phyloP scores from a whole-genome alignment of 2,797 vertebrate genomes.

The Lepus townsendii region DNA sequence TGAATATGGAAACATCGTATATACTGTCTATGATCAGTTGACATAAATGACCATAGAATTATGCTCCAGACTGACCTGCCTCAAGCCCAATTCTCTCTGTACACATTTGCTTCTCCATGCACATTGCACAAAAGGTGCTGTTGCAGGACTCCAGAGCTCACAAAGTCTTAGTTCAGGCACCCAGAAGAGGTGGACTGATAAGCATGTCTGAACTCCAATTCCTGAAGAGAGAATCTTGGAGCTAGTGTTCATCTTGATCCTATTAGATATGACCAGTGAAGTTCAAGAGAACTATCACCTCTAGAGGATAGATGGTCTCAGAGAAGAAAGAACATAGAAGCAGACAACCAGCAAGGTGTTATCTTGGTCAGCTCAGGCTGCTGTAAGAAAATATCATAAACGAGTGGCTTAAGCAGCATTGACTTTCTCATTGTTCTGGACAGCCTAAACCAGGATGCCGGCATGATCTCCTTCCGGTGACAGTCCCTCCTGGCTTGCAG shows the following conservation, averaged over 20 bases:
- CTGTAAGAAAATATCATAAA: too few species aligned
- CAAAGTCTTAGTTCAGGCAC: not conserved
- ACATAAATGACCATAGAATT: constrained; percentile 49
- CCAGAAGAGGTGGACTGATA: not conserved
- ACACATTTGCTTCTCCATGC: not conserved
- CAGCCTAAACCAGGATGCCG: not conserved
- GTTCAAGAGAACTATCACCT: too few species aligned
- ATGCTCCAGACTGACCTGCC: rapidly evolving
- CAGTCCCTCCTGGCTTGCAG: not conserved
- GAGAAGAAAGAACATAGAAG: not conserved
- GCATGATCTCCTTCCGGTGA: not conserved
- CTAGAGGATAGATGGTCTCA: not conserved
- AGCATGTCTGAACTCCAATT: not conserved
- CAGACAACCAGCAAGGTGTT: too few species aligned
- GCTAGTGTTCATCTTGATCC: not conserved
- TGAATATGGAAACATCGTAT: constrained; percentile 51
- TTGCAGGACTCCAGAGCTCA: too few species aligned
- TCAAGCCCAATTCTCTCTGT: not conserved
- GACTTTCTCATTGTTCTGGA: not conserved
- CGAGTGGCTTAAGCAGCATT: not conserved
- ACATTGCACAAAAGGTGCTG: not conserved
- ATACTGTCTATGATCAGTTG: not conserved
- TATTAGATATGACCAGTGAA: not conserved
- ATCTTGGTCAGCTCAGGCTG: not conserved
- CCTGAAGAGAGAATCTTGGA: not conserved